Conservation (phyloP, 2,888 invertebrate species). For the Sphaerophoria rueppellii region DNA sequence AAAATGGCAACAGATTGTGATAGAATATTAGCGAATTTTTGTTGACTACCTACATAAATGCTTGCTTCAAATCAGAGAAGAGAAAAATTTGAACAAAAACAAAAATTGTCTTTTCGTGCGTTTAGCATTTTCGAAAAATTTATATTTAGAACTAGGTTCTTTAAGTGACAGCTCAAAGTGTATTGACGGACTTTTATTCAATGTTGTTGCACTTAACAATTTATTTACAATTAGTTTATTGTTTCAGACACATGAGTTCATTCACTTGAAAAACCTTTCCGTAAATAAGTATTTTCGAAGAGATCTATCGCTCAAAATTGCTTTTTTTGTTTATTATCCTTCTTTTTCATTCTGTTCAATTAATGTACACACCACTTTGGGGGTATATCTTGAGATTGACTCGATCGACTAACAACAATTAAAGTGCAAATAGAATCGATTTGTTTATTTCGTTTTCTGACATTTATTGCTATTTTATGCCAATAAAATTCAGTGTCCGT, state of each 20-base stretch:
- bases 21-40: constrained; percentile 28
- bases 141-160: constrained; percentile 59
- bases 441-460: constrained; percentile 56
- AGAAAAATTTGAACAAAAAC: constrained; percentile 30
- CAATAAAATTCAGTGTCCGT: constrained; percentile 27
- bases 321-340: constrained; percentile 9
- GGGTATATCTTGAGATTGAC: constrained; percentile 46
- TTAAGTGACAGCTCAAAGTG: constrained; percentile 28
- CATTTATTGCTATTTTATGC: constrained; percentile 55
- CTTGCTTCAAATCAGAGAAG: constrained; percentile 14
- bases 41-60: constrained; percentile 15
- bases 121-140: constrained; percentile 24
- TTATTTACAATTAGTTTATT: constrained; percentile 35
- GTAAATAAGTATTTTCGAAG: neutral
- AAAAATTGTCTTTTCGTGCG: constrained; percentile 44
- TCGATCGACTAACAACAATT: constrained; percentile 14
- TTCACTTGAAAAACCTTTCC: constrained; percentile 19
- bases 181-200: constrained; percentile 32
- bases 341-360: constrained; percentile 4
- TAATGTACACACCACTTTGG: constrained; percentile 15
- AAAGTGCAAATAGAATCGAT: constrained; percentile 22
- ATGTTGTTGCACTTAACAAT: constrained; percentile 32
- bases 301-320: neutral
- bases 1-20: constrained; percentile 27
- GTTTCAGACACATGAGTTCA: constrained; percentile 38